Percentiles rank a stretch among this genome's conserved stretches.
These are phyloP conservation scores for Apeltes quadracus DNA, from an alignment of 2,113 vertebrate genomes.

Conservation along the genomic window DNA sequence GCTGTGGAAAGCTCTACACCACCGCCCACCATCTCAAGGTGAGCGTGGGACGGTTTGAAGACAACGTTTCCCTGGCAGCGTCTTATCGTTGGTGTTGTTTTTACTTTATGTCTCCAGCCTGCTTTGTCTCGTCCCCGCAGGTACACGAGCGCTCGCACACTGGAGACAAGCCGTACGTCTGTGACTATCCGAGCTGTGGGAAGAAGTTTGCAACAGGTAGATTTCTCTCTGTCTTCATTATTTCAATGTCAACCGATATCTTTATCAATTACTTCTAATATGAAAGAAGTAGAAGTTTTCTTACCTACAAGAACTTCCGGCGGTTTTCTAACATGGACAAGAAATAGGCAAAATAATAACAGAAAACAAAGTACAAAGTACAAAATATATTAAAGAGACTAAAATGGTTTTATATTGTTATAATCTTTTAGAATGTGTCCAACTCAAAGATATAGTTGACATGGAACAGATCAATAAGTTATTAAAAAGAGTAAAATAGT, in stretches of 20 bases:
- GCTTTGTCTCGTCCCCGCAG: conserved; percentile 72
- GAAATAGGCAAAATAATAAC: not conserved
- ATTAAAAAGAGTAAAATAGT: not conserved
- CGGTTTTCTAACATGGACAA: not conserved
- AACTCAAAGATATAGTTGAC: not conserved
- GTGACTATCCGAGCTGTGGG: conserved; percentile 92
- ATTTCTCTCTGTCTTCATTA: not conserved
- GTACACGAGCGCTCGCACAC: conserved; percentile 98
- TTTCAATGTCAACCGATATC: not conserved
- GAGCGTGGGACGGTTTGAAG: conserved; percentile 17
- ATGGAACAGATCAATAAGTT: not conserved
- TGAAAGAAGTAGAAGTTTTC: not conserved
- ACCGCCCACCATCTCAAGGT: conserved; percentile 98
- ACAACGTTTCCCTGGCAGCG: not conserved
- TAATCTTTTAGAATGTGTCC: not conserved
- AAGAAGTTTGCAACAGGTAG: conserved; percentile 99
- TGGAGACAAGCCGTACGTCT: conserved; percentile 95
- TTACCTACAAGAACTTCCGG: not conserved
- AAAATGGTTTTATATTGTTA: not conserved
- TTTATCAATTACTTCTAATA: not conserved
- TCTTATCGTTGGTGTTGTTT: not conserved
- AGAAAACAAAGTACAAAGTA: not conserved
- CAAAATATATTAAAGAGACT: not conserved
- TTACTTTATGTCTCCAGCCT: conserved; percentile 4
- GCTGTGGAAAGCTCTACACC: conserved; percentile 97